Base-by-base conservation (phyloP, 2,888 invertebrate genomes). In the Suillia variegata region DNA sequence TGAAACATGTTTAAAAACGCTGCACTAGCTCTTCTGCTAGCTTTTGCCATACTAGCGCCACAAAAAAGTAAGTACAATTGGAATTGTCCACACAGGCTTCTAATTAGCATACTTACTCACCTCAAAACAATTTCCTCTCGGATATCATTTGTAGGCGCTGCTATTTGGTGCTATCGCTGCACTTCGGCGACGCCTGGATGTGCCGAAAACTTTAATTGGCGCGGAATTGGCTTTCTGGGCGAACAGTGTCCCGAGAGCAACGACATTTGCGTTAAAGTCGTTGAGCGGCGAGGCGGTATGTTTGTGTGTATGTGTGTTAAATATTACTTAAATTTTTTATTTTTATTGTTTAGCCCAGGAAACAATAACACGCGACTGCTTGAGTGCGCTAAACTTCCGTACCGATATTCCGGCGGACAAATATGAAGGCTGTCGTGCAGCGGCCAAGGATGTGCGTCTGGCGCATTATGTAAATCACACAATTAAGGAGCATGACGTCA, bases 391-490 rank as follows among this genome's bases (percentile, higher is more conserved):
- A 59, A 88, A 87, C 34, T 87, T 92, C 68, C 85, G 95, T 56
- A 92, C 89, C 2, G 96, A 96, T 73, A 91, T 96, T 69, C 95
- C 95, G 5, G 93, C 94, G 0, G 95, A 96, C 78, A 91, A 89
- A 61, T 96, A 95, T 77, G 95, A 96, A 82, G 96, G 96, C 0
- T 96, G 95, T 73, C 85, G 94, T 57, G 85, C 88, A 8, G 91
- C 93, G 21, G 90, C 93, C 0, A 86, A 86, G 69, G 93, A 95
- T 81, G 85, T 89, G 1, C 89, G 88, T 68, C 80, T 95, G 62
- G 94, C 89, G 0, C 89, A 95, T 78, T 95, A 94, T 80, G 94
- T 94, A 0, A 94, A 94, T 76, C 94, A 94, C 77, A 87, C 89
- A 2, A 91, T 94, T 49, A 89, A 90, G 70, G 92, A 96, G 78